A percentile compares a stretch with the other conserved stretches of the same genome.
Conservation (phyloP, 2,888 invertebrate species). For the Morpho helenor region DNA sequence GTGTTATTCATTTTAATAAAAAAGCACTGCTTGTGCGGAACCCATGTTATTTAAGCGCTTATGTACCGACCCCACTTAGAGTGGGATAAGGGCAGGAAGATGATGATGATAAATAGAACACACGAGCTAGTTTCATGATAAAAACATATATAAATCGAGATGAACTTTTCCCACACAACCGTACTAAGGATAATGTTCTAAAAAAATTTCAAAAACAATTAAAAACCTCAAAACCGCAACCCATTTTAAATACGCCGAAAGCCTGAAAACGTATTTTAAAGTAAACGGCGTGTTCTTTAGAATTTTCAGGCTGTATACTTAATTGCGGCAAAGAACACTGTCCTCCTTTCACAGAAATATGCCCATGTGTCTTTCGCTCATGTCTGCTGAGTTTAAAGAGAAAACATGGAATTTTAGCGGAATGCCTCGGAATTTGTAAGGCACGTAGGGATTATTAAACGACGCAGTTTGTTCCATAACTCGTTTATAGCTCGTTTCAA, state of each 20-base stretch:
- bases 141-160: too few relatives aligned
- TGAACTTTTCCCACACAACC: too few relatives aligned
- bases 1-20: too few relatives aligned
- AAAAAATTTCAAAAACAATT: too few relatives aligned
- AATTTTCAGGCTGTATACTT: constrained; percentile 23
- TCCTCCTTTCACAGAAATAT: constrained; percentile 23
- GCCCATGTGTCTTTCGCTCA: constrained; percentile 22
- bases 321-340: constrained; percentile 24
- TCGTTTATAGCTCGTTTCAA: constrained; percentile 8
- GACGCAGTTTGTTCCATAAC: constrained; percentile 10
- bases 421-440: constrained; percentile 18
- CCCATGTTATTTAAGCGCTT: too few relatives aligned
- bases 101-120: too few relatives aligned
- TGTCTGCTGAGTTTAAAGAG: constrained; percentile 21
- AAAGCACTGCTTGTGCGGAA: too few relatives aligned
- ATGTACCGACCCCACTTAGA: too few relatives aligned
- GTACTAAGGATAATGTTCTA: too few relatives aligned
- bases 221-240: too few relatives aligned
- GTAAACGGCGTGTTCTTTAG: constrained; percentile 14
- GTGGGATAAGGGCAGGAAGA: too few relatives aligned
- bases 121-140: too few relatives aligned
- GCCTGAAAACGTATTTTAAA: constrained; percentile 15
- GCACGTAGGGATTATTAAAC: constrained; percentile 18
- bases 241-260: constrained; percentile 2
- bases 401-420: constrained; percentile 18